These are phyloP conservation scores for Syrista parreyssii DNA, from an alignment of 2,888 invertebrate species.

Conservation along the genomic window DNA sequence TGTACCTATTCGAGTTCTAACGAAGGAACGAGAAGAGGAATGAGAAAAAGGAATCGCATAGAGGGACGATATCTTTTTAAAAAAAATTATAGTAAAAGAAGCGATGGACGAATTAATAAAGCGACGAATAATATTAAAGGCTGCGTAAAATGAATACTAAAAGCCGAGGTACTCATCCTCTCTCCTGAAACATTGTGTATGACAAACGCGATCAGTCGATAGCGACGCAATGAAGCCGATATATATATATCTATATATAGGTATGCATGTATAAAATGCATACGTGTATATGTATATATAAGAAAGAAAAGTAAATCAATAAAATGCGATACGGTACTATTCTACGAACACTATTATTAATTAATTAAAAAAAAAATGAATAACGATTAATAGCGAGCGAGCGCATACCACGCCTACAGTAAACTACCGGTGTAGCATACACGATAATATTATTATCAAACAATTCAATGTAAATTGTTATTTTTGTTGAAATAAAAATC, in stretches of 20 bases:
- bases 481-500: conserved; percentile 68
- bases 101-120: too few relatives aligned
- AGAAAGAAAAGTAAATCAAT: not conserved
- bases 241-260: too few relatives aligned
- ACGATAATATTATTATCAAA: conserved; percentile 64
- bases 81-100: too few relatives aligned
- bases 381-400: conserved; percentile 60
- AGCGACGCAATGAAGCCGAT: too few relatives aligned
- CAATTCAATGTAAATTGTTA: conserved; percentile 67
- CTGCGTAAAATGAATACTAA: conserved; percentile 35
- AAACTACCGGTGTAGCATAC: conserved; percentile 62
- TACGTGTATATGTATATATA: not conserved
- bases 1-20: too few relatives aligned
- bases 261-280: too few relatives aligned
- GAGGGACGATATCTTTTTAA: conserved; percentile 11
- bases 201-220: too few relatives aligned
- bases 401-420: conserved; percentile 62
- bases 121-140: too few relatives aligned
- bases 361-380: conserved; percentile 10
- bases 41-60: conserved; percentile 18
- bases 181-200: conserved; percentile 25
- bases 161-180: conserved; percentile 44
- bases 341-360: conserved; percentile 40
- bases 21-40: conserved; percentile 21
- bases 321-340: conserved; percentile 32